A percentile compares a stretch with the other conserved stretches of the same genome.
Evolutionary conservation across 2,888 invertebrate species (phyloP).

Genomic region (Anoplius nigerrimus): DNA sequence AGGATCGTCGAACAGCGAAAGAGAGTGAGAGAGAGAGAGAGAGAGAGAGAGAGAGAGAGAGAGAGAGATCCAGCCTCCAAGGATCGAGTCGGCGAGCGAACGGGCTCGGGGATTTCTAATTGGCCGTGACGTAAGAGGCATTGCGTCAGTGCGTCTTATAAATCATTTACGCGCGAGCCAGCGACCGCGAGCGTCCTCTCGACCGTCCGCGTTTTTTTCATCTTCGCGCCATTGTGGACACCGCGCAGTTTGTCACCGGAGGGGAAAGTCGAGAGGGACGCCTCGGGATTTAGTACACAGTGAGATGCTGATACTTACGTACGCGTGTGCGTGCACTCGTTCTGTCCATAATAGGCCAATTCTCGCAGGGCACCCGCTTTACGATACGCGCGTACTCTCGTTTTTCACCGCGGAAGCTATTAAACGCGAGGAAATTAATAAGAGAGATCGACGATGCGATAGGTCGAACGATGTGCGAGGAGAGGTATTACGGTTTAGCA

Average conservation of each 20-base stretch:
- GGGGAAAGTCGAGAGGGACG: no score
- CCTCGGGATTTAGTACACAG: no score
- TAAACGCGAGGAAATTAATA: neutral
- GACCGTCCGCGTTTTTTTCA: constrained; percentile 4
- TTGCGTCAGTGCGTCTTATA: constrained; percentile 4
- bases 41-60: no score
- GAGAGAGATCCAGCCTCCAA: neutral
- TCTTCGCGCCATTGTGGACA: neutral
- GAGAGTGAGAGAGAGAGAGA: no score
- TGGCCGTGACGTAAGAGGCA: neutral
- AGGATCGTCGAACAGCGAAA: no score
- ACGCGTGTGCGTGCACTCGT: no score
- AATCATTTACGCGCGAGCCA: constrained; percentile 15
- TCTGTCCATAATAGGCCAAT: no score
- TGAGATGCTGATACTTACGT: no score
- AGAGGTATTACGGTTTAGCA: no score
- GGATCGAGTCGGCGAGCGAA: neutral
- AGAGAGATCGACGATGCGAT: neutral
- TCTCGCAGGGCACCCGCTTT: neutral
- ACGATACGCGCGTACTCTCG: neutral
- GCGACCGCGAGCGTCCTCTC: constrained; percentile 1
- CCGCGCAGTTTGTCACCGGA: no score
- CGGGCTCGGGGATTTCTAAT: constrained; percentile 10
- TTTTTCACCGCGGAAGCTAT: neutral
- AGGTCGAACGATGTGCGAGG: no score